A percentile compares a stretch with the other conserved stretches of the same genome.
Evolutionary conservation across 2,888 invertebrate species (phyloP).

Genomic region (Chalcosyrphus nemorum): DNA sequence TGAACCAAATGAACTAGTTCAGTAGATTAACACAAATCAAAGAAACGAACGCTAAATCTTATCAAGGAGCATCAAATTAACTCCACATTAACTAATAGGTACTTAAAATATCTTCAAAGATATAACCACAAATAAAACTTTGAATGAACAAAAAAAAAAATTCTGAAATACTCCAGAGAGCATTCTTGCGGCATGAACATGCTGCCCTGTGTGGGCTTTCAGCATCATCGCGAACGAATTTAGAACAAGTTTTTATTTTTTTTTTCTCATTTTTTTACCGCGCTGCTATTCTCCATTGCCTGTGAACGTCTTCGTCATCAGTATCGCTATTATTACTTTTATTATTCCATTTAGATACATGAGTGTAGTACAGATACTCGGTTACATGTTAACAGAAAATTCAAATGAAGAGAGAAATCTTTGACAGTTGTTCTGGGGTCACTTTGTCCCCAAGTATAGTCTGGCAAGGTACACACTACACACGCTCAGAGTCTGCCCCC

Average conservation of each 20-base stretch:
- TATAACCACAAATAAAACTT: neutral
- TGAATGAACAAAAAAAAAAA: neutral
- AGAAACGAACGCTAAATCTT: neutral
- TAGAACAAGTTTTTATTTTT: conserved; percentile 60
- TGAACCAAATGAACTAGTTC: no score
- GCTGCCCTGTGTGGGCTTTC: conserved; percentile 49
- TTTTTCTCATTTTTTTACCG: conserved; percentile 15
- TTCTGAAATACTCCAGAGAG: neutral
- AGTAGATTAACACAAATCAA: neutral
- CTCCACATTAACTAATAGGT: neutral
- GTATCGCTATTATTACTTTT: conserved; percentile 59
- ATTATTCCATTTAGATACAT: conserved; percentile 39
- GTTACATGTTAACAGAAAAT: neutral
- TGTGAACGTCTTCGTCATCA: conserved; percentile 17
- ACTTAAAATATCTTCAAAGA: neutral
- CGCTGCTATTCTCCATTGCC: neutral
- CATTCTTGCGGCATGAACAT: conserved; percentile 2
- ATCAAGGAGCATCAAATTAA: neutral
- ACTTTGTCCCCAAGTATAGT: conserved; percentile 14
- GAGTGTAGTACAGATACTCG: neutral
- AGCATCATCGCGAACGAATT: conserved; percentile 54
- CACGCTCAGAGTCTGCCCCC: neutral
- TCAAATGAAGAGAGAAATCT: conserved; percentile 48
- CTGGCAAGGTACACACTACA: conserved; percentile 24
- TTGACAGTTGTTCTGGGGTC: conserved; percentile 56